Conservation (phyloP, 2,113 vertebrate species). For the Carassius gibelio region DNA sequence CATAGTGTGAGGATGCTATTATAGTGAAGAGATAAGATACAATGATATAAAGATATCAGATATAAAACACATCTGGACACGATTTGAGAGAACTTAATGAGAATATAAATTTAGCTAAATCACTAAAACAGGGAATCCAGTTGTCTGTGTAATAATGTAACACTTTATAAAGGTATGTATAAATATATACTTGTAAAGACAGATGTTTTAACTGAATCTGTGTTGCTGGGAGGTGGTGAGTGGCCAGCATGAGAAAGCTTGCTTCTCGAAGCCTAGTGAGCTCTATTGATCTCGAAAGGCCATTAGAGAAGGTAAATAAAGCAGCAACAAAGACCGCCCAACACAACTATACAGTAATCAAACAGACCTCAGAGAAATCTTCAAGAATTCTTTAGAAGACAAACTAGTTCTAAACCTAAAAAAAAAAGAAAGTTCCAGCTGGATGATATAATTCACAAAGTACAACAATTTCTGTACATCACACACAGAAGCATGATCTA, state of each 20-base stretch:
- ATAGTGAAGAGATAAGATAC: background rate
- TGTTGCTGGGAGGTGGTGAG: background rate
- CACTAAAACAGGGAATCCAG: background rate
- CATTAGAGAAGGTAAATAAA: slow-evolving; percentile 33
- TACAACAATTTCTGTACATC: background rate
- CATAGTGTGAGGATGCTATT: background rate
- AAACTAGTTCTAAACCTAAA: background rate
- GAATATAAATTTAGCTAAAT: background rate
- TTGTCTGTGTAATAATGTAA: background rate
- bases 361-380: background rate
- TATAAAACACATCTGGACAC: background rate
- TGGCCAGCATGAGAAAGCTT: background rate
- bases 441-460: background rate
- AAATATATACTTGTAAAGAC: background rate
- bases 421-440: background rate
- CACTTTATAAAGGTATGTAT: background rate
- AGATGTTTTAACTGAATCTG: slow-evolving; percentile 10
- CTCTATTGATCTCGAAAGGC: slow-evolving; percentile 12
- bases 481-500: background rate
- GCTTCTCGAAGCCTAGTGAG: slow-evolving; percentile 3
- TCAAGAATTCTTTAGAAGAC: background rate
- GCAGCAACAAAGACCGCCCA: background rate
- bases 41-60: background rate
- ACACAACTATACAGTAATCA: background rate
- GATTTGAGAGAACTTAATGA: background rate